Percentiles rank a stretch among this genome's conserved stretches.
phyloP scores from a whole-genome alignment of 2,113 vertebrate species.

The Microcebus lehilahytsara region DNA sequence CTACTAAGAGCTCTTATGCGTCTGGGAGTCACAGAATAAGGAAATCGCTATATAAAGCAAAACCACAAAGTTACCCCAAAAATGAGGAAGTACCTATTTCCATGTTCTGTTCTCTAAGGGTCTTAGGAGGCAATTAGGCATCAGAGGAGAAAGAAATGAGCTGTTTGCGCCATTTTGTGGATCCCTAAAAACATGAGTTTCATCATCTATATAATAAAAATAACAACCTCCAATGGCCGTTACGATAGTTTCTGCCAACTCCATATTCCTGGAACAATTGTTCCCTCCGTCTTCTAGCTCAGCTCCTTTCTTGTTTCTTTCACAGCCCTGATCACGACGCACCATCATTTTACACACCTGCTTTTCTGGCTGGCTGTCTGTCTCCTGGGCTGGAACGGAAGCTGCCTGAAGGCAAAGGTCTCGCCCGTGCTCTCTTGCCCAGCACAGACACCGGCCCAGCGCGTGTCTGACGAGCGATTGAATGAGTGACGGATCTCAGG shows the following conservation, averaged over 20 bases:
- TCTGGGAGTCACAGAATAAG: neutral
- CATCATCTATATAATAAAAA: neutral
- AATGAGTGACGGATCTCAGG: rapidly evolving
- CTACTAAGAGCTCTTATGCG: neutral
- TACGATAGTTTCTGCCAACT: neutral
- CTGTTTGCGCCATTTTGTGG: neutral
- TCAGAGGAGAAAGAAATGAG: neutral
- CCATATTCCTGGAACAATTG: neutral
- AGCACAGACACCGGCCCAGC: rapidly evolving
- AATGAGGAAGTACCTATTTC: neutral
- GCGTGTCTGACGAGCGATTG: neutral
- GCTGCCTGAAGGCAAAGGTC: neutral
- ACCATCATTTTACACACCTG: neutral
- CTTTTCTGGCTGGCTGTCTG: neutral
- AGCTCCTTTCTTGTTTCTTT: neutral
- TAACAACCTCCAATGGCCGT: rapidly evolving
- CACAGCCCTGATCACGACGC: neutral
- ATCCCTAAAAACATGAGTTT: neutral
- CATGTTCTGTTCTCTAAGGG: neutral
- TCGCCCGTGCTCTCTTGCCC: neutral
- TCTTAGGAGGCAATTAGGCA: neutral
- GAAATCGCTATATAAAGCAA: neutral
- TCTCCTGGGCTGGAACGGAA: neutral
- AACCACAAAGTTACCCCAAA: neutral
- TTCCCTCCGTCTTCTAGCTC: neutral